Conservation (phyloP, 2,888 invertebrate genomes). For the Agonopterix alstromeriana region DNA sequence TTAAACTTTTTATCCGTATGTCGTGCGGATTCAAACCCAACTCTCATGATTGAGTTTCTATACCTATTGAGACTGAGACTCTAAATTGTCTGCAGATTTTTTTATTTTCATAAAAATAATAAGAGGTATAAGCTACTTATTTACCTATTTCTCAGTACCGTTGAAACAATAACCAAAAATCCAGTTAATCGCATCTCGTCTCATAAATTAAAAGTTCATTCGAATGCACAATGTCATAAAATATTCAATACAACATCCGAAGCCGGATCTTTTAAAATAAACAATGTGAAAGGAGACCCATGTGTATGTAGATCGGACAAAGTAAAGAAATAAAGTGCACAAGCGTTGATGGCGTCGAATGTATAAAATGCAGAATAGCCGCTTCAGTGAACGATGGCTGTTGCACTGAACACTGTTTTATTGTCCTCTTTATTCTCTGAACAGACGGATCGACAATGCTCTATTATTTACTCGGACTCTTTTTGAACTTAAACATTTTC, state of each 20-base stretch:
- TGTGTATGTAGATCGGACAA: conserved; percentile 27
- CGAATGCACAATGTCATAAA: conserved; percentile 23
- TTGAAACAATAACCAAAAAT: too few species aligned
- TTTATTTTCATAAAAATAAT: too few species aligned
- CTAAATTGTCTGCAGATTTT: too few species aligned
- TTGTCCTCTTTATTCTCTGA: conserved; percentile 41
- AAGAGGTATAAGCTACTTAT: too few species aligned
- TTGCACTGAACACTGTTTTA: conserved; percentile 53
- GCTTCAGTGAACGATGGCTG: conserved; percentile 52
- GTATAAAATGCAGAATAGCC: conserved; percentile 64
- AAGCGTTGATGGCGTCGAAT: conserved; percentile 41
- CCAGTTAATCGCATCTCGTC: too few species aligned
- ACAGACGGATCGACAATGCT: conserved; percentile 19
- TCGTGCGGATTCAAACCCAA: too few species aligned
- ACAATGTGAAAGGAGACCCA: conserved; percentile 34
- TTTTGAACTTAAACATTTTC: conserved; percentile 9
- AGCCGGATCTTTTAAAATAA: conserved; percentile 39
- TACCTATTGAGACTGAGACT: too few species aligned
- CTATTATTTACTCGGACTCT: conserved; percentile 20
- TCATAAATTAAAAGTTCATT: not conserved
- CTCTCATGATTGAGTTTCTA: too few species aligned
- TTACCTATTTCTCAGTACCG: too few species aligned
- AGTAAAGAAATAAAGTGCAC: conserved; percentile 49
- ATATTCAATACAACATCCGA: conserved; percentile 37
- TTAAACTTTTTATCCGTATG: too few species aligned